Percentiles rank a stretch among this genome's conserved stretches.
These are phyloP conservation scores for Philereme vetulata DNA, from an alignment of 2,888 invertebrate genomes.

Conservation along the genomic window DNA sequence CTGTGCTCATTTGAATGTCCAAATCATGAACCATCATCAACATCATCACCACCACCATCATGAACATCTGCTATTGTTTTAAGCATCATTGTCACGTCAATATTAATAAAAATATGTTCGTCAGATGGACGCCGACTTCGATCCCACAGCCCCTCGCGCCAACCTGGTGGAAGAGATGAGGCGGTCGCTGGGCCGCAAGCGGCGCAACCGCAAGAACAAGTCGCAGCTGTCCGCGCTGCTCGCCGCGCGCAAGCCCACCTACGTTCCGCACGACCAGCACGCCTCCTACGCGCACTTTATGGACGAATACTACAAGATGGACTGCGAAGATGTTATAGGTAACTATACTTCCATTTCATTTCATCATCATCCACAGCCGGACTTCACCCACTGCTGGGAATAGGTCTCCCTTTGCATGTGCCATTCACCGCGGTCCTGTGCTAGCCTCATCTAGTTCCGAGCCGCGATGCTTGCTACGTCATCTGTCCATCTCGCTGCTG, in stretches of 20 bases:
- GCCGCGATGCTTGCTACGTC: too few relatives aligned
- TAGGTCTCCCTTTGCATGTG: too few relatives aligned
- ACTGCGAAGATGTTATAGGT: conserved; percentile 97
- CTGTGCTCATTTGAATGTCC: too few relatives aligned
- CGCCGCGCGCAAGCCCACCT: conserved; percentile 90
- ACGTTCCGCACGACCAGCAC: conserved; percentile 88
- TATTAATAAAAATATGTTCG: not conserved
- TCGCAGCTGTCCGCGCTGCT: conserved; percentile 91
- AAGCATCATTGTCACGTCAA: too few relatives aligned
- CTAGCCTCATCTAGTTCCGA: too few relatives aligned
- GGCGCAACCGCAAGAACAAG: conserved; percentile 85
- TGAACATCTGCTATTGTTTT: too few relatives aligned
- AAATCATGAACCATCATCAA: too few relatives aligned
- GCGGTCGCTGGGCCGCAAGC: conserved; percentile 81
- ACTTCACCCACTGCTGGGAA: too few relatives aligned
- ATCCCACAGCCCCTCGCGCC: conserved; percentile 80
- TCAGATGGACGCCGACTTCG: conserved; percentile 95
- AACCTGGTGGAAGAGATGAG: conserved; percentile 83
- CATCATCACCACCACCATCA: too few relatives aligned
- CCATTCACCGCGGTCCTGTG: too few relatives aligned
- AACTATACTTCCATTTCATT: not conserved
- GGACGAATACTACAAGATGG: conserved; percentile 97
- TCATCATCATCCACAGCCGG: too few relatives aligned
- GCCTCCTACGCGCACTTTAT: conserved; percentile 93
- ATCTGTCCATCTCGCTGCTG: too few relatives aligned